These are phyloP conservation scores for Pygocentrus nattereri DNA, from an alignment of 2,797 vertebrate species.

Conservation along the genomic window DNA sequence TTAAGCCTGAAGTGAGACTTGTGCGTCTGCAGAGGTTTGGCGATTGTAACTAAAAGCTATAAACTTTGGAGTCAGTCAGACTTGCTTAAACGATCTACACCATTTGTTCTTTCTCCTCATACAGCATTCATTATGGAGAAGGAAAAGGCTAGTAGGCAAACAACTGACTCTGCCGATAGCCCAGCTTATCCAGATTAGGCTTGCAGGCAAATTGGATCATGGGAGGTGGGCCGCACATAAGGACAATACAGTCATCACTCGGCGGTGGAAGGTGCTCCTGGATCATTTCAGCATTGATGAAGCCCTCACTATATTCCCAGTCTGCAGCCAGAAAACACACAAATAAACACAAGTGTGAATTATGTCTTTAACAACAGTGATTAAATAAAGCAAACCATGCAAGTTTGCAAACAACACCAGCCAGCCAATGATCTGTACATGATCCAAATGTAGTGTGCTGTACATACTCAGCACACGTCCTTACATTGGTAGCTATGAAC, in stretches of 20 bases:
- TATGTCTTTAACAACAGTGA: neutral
- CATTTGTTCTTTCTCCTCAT: neutral
- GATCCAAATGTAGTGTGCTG: neutral
- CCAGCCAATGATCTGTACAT: no score
- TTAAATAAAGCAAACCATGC: no score
- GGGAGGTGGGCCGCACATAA: constrained; percentile 74
- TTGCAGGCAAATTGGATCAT: constrained; percentile 75
- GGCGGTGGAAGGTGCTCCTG: constrained; percentile 69
- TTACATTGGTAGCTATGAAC: no score
- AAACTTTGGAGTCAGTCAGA: constrained; percentile 26
- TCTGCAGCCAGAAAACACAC: constrained; percentile 47
- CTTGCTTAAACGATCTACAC: neutral
- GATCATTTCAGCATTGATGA: constrained; percentile 71
- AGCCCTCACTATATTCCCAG: constrained; percentile 72
- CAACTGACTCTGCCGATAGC: constrained; percentile 64
- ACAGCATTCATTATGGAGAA: neutral
- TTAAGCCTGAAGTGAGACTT: neutral
- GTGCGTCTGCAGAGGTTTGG: constrained; percentile 21
- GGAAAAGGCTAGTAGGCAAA: constrained; percentile 61
- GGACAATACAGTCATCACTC: constrained; percentile 65
- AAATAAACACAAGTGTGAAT: neutral
- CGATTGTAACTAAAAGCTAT: neutral
- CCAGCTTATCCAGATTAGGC: constrained; percentile 71
- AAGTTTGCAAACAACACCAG: no score
- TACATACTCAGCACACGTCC: neutral